phyloP scores from a whole-genome alignment of 37 sponge, comb jelly and placozoan species.

The Chondrosia reniformis region DNA sequence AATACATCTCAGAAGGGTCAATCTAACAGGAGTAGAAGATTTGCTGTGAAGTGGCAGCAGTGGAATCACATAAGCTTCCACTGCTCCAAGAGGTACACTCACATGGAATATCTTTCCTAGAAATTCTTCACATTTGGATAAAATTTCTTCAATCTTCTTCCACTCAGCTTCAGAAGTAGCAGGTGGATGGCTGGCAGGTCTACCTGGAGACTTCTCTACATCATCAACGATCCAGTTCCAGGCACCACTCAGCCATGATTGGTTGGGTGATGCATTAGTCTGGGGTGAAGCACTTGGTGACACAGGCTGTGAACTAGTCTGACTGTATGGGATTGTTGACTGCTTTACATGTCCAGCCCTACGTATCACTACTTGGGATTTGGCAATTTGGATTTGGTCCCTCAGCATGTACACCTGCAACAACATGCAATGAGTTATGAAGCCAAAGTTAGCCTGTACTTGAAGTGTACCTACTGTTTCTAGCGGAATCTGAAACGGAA shows the following conservation, averaged over 20 bases:
- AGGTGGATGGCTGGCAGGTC: background rate
- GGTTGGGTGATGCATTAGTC: background rate
- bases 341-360: too few relatives aligned
- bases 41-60: too few relatives aligned
- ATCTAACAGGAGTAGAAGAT: too few relatives aligned
- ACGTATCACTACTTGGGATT: background rate
- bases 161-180: background rate
- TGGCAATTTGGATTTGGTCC: background rate
- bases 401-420: background rate
- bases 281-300: slow-evolving; percentile 2
- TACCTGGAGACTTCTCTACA: background rate
- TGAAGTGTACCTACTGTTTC: too few relatives aligned
- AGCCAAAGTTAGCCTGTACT: too few relatives aligned
- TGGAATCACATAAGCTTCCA: too few relatives aligned
- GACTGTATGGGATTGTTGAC: background rate
- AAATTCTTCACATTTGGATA: background rate
- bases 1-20: too few relatives aligned
- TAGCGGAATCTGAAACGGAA: too few relatives aligned
- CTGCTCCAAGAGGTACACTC: background rate
- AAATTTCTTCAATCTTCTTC: background rate
- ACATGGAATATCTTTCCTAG: slow-evolving; percentile 1
- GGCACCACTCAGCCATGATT: background rate
- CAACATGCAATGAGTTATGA: background rate
- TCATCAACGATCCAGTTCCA: slow-evolving; percentile 7
- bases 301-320: background rate